Percentiles rank a stretch among this genome's conserved stretches.
These are phyloP conservation scores for Megaleporinus macrocephalus DNA, from an alignment of 2,113 vertebrate genomes.

Conservation along the genomic window DNA sequence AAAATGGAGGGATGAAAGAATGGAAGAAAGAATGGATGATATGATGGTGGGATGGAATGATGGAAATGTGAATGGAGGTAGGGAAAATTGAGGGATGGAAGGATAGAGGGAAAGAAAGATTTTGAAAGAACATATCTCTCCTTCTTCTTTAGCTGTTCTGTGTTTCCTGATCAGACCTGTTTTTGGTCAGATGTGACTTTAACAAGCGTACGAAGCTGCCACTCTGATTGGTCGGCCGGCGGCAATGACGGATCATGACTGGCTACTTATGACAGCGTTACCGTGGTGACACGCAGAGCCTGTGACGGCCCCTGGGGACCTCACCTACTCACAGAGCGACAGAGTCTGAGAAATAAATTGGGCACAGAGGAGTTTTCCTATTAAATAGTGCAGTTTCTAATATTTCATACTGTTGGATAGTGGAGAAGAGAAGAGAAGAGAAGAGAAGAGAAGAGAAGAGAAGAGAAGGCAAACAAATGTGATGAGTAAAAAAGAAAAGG, in stretches of 20 bases:
- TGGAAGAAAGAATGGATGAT: not conserved
- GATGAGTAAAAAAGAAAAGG: not conserved
- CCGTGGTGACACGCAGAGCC: slow-evolving; percentile 44
- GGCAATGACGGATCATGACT: slow-evolving; percentile 10
- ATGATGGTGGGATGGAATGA: too few species aligned
- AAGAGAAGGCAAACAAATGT: not conserved
- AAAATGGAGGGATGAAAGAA: not conserved
- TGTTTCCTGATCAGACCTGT: slow-evolving; percentile 22
- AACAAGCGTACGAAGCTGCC: slow-evolving; percentile 35
- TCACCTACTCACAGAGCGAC: too few species aligned
- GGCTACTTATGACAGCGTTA: slow-evolving; percentile 40
- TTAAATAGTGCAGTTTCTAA: not conserved
- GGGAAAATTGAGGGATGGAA: not conserved
- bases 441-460: not conserved
- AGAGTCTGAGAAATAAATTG: slow-evolving; percentile 45
- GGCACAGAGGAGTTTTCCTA: slow-evolving; percentile 8
- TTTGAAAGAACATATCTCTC: not conserved
- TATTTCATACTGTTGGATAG: not conserved
- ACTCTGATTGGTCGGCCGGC: slow-evolving; percentile 32
- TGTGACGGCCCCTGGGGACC: slow-evolving; percentile 39
- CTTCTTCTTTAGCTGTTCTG: not conserved
- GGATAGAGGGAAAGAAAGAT: not conserved
- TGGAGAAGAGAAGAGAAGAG: not conserved
- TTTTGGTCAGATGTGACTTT: slow-evolving; percentile 36
- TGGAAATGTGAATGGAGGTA: too few species aligned